phyloP scores from a whole-genome alignment of 64 coral and sea anemone species.

The Cladopsammia gracilis region DNA sequence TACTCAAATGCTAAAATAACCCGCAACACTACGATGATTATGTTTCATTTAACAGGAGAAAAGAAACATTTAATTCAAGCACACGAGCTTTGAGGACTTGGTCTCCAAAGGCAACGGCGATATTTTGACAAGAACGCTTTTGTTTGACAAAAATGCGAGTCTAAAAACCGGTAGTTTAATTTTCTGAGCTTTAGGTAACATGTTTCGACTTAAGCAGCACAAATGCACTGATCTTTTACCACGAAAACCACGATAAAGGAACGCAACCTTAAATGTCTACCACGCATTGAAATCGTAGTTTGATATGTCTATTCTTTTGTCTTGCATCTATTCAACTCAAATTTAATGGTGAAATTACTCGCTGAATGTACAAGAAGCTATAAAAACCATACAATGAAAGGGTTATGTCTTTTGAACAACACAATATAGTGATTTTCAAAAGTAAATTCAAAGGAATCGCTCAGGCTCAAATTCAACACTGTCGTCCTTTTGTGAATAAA shows the following conservation, averaged over 20 bases:
- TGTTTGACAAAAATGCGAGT: not conserved
- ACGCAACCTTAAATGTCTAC: slow-evolving; percentile 82
- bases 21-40: slow-evolving; percentile 23
- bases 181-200: not conserved
- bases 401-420: slow-evolving; percentile 84
- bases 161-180: not conserved
- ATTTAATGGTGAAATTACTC: slow-evolving; percentile 90
- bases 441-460: slow-evolving; percentile 92
- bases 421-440: slow-evolving; percentile 91
- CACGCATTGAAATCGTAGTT: slow-evolving; percentile 74
- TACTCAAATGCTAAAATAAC: not conserved
- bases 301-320: slow-evolving; percentile 97
- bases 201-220: not conserved
- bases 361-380: slow-evolving; percentile 90
- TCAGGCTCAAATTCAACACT: slow-evolving; percentile 88
- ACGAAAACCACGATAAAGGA: slow-evolving; percentile 64
- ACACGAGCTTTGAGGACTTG: slow-evolving; percentile 16
- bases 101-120: slow-evolving; percentile 32
- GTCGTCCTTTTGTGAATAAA: slow-evolving; percentile 75
- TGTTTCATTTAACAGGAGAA: slow-evolving; percentile 36
- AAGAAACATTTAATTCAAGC: slow-evolving; percentile 45
- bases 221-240: slow-evolving; percentile 10
- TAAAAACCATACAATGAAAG: slow-evolving; percentile 75
- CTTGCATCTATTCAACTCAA: slow-evolving; percentile 70
- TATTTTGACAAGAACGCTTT: slow-evolving; percentile 30